These are phyloP conservation scores for Rhinolophus ferrumequinum DNA, from an alignment of 2,113 vertebrate species.

Conservation along the genomic window DNA sequence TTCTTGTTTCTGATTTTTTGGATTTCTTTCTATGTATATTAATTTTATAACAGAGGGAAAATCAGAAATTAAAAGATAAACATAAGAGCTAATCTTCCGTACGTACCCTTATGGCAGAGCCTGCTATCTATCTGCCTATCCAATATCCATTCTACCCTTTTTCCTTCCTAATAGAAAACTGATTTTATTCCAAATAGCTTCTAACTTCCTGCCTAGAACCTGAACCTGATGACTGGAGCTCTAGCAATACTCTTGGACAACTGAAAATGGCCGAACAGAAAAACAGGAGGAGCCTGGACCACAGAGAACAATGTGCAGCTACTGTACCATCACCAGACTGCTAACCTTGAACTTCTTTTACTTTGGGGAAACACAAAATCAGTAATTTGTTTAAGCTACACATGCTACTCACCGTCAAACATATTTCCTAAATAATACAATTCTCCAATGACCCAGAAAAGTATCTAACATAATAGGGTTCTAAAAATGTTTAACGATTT, in stretches of 20 bases:
- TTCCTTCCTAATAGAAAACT: neutral
- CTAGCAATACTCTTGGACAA: neutral
- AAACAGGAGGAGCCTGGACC: neutral
- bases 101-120: neutral
- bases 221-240: neutral
- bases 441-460: neutral
- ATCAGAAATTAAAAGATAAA: slow-evolving; percentile 41
- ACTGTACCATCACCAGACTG: neutral
- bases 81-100: neutral
- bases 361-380: neutral
- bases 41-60: neutral
- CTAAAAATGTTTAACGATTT: neutral
- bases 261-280: neutral
- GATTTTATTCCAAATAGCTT: neutral
- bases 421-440: slow-evolving; percentile 39
- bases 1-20: neutral
- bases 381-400: neutral
- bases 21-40: slow-evolving; percentile 13
- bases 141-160: neutral
- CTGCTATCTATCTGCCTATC: neutral
- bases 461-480: neutral
- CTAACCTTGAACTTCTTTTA: neutral
- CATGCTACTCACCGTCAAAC: neutral
- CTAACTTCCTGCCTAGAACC: neutral
- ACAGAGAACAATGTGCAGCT: neutral